These are phyloP conservation scores for Nasonia oneida DNA, from an alignment of 2,888 invertebrate genomes.

Conservation along the genomic window DNA sequence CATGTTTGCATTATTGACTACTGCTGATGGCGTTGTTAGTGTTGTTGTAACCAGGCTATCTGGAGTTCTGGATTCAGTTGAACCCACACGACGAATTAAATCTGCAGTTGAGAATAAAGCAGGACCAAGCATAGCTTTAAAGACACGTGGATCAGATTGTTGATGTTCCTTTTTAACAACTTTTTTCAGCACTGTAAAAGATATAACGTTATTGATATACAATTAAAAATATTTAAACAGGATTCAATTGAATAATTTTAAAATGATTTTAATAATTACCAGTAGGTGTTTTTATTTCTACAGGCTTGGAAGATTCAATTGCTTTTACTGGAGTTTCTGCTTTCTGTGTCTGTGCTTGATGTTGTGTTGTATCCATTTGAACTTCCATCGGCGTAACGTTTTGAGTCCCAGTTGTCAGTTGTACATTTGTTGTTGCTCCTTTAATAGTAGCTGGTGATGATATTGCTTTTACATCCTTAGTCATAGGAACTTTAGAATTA, in stretches of 20 bases:
- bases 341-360: constrained; percentile 34
- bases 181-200: constrained; percentile 71
- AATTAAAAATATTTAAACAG: neutral
- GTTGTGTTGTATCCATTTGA: constrained; percentile 62
- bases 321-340: neutral
- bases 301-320: constrained; percentile 58
- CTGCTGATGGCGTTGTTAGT: no score
- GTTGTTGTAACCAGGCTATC: constrained; percentile 63
- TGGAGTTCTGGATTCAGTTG: constrained; percentile 74
- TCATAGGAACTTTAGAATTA: constrained; percentile 57
- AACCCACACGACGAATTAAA: constrained; percentile 86
- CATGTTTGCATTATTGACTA: no score
- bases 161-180: constrained; percentile 78
- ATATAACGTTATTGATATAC: neutral
- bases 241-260: no score
- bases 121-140: constrained; percentile 80
- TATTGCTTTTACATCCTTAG: constrained; percentile 71
- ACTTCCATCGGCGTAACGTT: constrained; percentile 53
- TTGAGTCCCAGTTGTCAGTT: constrained; percentile 61
- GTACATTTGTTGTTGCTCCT: constrained; percentile 43
- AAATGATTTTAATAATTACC: no score
- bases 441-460: constrained; percentile 61
- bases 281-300: constrained; percentile 67
- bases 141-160: constrained; percentile 83
- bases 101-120: constrained; percentile 89